These are phyloP conservation scores for Salmo trutta DNA, from an alignment of 2,797 vertebrate genomes.

Conservation along the genomic window DNA sequence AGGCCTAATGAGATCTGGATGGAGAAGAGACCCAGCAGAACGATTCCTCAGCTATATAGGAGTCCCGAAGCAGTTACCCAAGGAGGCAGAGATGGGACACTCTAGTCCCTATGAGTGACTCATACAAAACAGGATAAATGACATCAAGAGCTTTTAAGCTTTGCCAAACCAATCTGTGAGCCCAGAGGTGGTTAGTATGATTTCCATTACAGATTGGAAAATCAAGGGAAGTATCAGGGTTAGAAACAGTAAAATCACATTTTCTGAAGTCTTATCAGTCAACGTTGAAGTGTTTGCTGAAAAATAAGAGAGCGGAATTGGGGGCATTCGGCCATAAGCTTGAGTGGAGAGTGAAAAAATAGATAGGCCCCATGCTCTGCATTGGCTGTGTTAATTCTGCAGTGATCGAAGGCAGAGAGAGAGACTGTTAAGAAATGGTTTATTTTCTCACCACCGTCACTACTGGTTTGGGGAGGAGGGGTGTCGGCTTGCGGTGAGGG, in stretches of 20 bases:
- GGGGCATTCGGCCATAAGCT: slow-evolving; percentile 17
- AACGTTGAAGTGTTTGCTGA: slow-evolving; percentile 29
- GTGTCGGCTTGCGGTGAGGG: slow-evolving; percentile 74
- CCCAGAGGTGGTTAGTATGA: slow-evolving; percentile 24
- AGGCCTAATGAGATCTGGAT: slow-evolving; percentile 43
- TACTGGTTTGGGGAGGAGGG: slow-evolving; percentile 59
- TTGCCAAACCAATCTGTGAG: slow-evolving; percentile 17
- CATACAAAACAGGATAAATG: background rate
- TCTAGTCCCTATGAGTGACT: background rate
- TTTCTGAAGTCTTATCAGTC: slow-evolving; percentile 11
- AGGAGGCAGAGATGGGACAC: background rate
- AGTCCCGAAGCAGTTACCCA: slow-evolving; percentile 3
- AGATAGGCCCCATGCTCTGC: background rate
- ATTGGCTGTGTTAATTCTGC: slow-evolving; percentile 47
- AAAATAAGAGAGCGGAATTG: slow-evolving; percentile 25
- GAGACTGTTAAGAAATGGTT: slow-evolving; percentile 45
- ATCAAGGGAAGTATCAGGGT: background rate
- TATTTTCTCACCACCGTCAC: slow-evolving; percentile 90
- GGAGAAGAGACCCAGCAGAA: slow-evolving; percentile 22
- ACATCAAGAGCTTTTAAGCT: background rate
- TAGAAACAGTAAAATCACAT: slow-evolving; percentile 3
- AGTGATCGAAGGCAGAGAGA: slow-evolving; percentile 36
- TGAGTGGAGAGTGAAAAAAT: slow-evolving; percentile 37
- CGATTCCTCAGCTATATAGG: slow-evolving; percentile 20
- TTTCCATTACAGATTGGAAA: slow-evolving; percentile 24